Base-by-base conservation (phyloP, 2,888 invertebrate genomes). In the Archips crataeganus region DNA sequence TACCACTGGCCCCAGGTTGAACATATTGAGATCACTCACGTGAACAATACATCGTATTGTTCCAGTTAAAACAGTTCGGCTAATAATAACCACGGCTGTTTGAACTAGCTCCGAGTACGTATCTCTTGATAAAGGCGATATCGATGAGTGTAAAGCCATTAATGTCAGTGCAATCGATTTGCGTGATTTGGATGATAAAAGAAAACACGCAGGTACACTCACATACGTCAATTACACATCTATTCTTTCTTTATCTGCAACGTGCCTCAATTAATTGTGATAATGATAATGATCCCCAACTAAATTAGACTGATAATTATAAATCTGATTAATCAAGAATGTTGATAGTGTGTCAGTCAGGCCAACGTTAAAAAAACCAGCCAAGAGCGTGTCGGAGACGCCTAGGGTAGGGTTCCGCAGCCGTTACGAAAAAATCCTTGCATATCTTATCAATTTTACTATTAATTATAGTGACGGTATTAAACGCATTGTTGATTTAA, bases 111-210 rank as follows among this genome's bases (percentile, higher is more conserved):
- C 2, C 51, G 64, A 23, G 39, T 47, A 45, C 15, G 42, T 54
- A 62, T 47, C 45, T 62, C 23, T 62, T 51, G 68, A 73, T 68
- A 73, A 73, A 68, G 39, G 39, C 65, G 61, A 36, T 72, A 72
- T 68, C 67, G 72, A 63, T 51, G 45, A 67, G 54, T 67, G 67
- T 72, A 57, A 57, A 68, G 47, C 72, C 67, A 63, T 72, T 68
- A 72, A 67, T 57, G 62, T 36, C 71, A 36, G 36, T 32, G 72
- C 67, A 68, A 72, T 72, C 72, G 62, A 63, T 63, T 63, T 68
- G 36, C 67, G 61, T 72, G 72, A 68, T 72, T 68, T 72, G 47
- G 62, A 54, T n/a, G 71, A 71, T 71, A 67, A 66, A 67, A 23
- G 5, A 39, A 54, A 36, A 36, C 51, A 45, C 13, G 51, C 34